Evolutionary conservation across 2,888 invertebrate genomes (phyloP).

Genomic region (Eremobia ochroleuca): DNA sequence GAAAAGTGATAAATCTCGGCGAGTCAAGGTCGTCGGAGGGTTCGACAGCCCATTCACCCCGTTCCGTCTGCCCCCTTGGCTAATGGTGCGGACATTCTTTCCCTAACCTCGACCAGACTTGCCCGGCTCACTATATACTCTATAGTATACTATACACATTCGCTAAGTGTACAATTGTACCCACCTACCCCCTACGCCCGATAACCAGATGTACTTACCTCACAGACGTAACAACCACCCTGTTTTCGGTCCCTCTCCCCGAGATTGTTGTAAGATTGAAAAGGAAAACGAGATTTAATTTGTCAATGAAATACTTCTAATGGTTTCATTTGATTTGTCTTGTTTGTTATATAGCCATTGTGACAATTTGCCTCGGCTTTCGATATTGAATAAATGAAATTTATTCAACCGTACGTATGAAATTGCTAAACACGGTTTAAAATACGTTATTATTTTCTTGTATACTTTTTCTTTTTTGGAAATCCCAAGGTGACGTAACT

Average conservation of each 20-base stretch:
- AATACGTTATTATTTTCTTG: slow-evolving; percentile 52
- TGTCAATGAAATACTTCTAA: slow-evolving; percentile 71
- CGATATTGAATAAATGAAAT: slow-evolving; percentile 56
- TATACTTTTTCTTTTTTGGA: slow-evolving; percentile 32
- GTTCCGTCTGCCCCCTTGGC: slow-evolving; percentile 86
- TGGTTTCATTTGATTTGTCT: slow-evolving; percentile 70
- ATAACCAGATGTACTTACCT: slow-evolving; percentile 73
- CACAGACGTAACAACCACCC: slow-evolving; percentile 74
- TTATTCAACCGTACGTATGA: slow-evolving; percentile 59
- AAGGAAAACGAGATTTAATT: slow-evolving; percentile 73
- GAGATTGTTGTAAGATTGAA: slow-evolving; percentile 71
- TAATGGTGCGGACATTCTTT: slow-evolving; percentile 89
- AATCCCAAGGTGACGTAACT: slow-evolving; percentile 41
- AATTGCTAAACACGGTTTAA: slow-evolving; percentile 56
- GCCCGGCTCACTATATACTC: slow-evolving; percentile 73
- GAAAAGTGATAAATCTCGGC: slow-evolving; percentile 89
- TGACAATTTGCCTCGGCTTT: slow-evolving; percentile 63
- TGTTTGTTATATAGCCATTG: slow-evolving; percentile 61
- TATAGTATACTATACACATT: slow-evolving; percentile 78
- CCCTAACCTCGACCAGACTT: slow-evolving; percentile 83
- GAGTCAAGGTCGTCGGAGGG: slow-evolving; percentile 90
- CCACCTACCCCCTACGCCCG: slow-evolving; percentile 69
- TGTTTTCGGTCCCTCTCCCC: slow-evolving; percentile 68
- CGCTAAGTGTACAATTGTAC: slow-evolving; percentile 74
- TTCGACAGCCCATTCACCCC: slow-evolving; percentile 90